phyloP scores from a whole-genome alignment of 2,113 vertebrate genomes.

The Vidua chalybeata region DNA sequence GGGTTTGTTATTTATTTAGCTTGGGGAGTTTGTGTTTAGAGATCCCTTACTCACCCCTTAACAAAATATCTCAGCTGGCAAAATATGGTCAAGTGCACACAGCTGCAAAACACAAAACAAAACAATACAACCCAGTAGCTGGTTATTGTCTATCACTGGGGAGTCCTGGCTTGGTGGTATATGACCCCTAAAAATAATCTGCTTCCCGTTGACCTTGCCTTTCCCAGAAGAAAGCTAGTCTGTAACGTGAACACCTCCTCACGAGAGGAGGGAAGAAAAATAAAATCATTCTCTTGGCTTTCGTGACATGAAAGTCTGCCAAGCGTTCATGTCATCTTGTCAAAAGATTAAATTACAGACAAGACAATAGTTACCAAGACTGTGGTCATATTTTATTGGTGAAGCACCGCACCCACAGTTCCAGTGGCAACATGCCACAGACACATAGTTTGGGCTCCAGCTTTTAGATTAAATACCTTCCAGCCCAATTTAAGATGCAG shows the following conservation, averaged over 20 bases:
- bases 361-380: conserved; percentile 18
- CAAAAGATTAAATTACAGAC: background rate
- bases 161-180: background rate
- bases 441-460: background rate
- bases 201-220: conserved; percentile 8
- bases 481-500: background rate
- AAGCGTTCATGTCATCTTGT: background rate
- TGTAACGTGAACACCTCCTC: background rate
- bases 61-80: conserved; percentile 64
- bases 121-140: conserved; percentile 58
- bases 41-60: conserved; percentile 66
- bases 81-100: conserved; percentile 73
- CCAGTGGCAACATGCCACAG: background rate
- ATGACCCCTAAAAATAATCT: conserved; percentile 59
- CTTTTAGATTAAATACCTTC: background rate
- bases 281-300: background rate
- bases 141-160: conserved; percentile 45
- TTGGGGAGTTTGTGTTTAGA: conserved; percentile 66
- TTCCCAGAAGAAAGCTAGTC: conserved; percentile 39
- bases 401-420: background rate
- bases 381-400: background rate
- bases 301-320: conserved; percentile 10
- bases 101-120: conserved; percentile 66
- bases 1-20: conserved; percentile 68
- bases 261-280: background rate